Percentiles rank a stretch among this genome's conserved stretches.
Evolutionary conservation across 1,140 invertebrate species (phyloP).

Genomic region (Melanaphis sacchari): DNA sequence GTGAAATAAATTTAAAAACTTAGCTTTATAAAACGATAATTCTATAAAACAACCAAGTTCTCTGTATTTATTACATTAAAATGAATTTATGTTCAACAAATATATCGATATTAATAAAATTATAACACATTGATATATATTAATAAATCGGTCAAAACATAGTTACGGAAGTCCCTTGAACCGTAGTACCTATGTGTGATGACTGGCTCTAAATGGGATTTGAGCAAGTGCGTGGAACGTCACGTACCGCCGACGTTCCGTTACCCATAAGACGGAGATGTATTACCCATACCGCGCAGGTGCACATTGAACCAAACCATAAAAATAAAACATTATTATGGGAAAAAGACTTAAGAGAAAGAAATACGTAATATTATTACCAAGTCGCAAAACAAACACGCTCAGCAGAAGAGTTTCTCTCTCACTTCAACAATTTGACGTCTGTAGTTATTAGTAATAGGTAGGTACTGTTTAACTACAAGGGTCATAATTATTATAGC

Average conservation of each 20-base stretch:
- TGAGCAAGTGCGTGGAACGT: conserved; percentile 38
- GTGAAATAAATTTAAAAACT: background rate
- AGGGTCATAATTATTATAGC: background rate
- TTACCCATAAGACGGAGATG: conserved; percentile 46
- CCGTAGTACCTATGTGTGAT: background rate
- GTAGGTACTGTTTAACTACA: background rate
- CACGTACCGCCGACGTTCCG: conserved; percentile 39
- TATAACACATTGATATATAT: background rate
- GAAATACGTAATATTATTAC: conserved; percentile 29
- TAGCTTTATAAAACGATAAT: no score
- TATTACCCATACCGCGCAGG: conserved; percentile 32
- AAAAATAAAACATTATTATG: conserved; percentile 43
- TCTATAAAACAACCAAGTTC: background rate
- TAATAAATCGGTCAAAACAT: conserved; percentile 31
- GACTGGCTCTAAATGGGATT: background rate
- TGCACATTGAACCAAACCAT: conserved; percentile 39
- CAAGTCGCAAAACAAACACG: conserved; percentile 9
- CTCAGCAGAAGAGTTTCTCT: background rate
- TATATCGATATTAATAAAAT: background rate
- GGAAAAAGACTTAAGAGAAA: conserved; percentile 20
- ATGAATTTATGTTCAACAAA: background rate
- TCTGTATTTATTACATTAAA: background rate
- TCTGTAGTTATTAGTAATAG: background rate
- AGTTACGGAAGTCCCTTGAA: conserved; percentile 25
- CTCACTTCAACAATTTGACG: background rate